Base-by-base conservation (phyloP, 2,888 invertebrate species). In the Drosophila demipolita region DNA sequence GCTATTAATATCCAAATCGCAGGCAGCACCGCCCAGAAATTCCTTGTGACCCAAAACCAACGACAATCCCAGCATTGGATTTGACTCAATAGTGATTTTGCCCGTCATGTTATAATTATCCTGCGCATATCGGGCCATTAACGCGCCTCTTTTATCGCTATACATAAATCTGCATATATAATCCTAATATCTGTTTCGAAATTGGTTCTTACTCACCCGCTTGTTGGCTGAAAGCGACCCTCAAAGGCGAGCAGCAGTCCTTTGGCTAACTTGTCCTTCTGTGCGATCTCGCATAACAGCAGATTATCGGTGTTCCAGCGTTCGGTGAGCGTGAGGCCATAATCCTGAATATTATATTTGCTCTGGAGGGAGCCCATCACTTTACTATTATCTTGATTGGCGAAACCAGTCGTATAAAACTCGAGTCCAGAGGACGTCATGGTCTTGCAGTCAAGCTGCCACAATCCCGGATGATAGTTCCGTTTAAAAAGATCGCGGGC, bases 281-380 rank as follows among this genome's bases (percentile, higher is more conserved):
- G 94, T 58, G 97, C 95, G 65, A 99, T 94, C 92, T 98, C 98
- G 45, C 98, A 97, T 75, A 95, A 96, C 73, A 99, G 94, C 72
- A 97, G 96, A 94, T 99, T 99, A 92, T 99, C 98, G 38, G 99
- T 99, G 93, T 97, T 99, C 99, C 99, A 99, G 93, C 98, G 99
- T 93, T 99, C 99, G 83, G 97, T 96, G 93, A 99, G 97, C 54
- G 98, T 97, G 68, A 99, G 92, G 79, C 98, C 97, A 89, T 97
- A 96, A 89, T 97, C 97, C 91, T 96, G 96, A 82, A 97, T 94
- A 89, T 96, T 96, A 94, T 98, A 99, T 94, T 98, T 98, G 59
- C 98, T 98, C 93, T 98, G 98, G 85, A 99, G 94, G 79, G 95
- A 96, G 71, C 98, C 98, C 86, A 96, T 95, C 85, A 97, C 96